Evolutionary conservation across 2,888 invertebrate genomes (phyloP).

Genomic region (Amitus sp.): DNA sequence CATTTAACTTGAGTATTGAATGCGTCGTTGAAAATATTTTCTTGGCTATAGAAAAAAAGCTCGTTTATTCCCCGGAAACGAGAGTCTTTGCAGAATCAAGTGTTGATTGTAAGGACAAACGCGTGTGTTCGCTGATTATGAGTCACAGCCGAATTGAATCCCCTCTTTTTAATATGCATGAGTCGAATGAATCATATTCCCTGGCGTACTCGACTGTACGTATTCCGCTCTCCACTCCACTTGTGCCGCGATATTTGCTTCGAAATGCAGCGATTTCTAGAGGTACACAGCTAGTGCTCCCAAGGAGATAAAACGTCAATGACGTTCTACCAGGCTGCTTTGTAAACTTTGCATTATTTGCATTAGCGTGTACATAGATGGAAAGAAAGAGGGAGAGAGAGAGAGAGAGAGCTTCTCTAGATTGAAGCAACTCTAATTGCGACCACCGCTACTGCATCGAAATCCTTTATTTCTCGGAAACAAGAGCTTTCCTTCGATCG

Average conservation of each 20-base stretch:
- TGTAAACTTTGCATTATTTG: conserved; percentile 8
- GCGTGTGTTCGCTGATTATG: conserved; percentile 8
- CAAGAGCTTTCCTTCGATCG: not conserved
- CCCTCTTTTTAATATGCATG: conserved; percentile 15
- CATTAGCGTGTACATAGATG: not conserved
- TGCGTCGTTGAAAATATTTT: not conserved
- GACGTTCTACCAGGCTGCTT: not conserved
- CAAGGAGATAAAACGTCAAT: conserved; percentile 4
- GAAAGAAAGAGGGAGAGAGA: too few species aligned
- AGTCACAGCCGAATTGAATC: conserved; percentile 11
- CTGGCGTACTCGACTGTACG: conserved; percentile 9
- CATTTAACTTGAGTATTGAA: too few species aligned
- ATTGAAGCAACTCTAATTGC: not conserved
- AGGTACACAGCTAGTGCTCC: not conserved
- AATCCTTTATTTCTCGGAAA: not conserved
- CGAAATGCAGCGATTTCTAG: conserved; percentile 9
- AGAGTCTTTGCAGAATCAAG: not conserved
- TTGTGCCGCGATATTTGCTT: conserved; percentile 8
- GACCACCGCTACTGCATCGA: not conserved
- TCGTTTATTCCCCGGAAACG: not conserved
- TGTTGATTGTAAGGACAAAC: conserved; percentile 6
- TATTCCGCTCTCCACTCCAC: too few species aligned
- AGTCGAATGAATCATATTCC: conserved; percentile 37
- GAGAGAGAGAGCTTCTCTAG: not conserved
- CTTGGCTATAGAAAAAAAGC: not conserved